A percentile compares a stretch with the other conserved stretches of the same genome.
phyloP scores from a whole-genome alignment of 2,888 invertebrate species.

The Caenorhabditis zanzibari region DNA sequence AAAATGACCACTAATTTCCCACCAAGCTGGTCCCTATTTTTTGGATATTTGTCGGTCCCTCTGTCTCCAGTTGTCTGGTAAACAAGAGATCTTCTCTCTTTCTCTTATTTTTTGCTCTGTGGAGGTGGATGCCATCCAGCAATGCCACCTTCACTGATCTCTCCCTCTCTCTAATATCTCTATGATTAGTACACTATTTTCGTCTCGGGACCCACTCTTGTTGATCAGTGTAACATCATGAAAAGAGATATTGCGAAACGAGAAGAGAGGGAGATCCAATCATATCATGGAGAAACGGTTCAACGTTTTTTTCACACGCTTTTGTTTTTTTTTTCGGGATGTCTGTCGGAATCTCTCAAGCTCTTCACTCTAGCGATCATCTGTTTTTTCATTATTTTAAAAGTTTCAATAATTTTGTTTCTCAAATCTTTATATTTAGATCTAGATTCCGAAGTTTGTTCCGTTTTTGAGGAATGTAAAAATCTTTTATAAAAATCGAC shows the following conservation, averaged over 20 bases:
- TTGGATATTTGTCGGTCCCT: constrained; percentile 16
- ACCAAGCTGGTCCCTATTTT: constrained; percentile 34
- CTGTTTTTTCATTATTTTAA: constrained; percentile 31
- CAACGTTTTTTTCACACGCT: constrained; percentile 40
- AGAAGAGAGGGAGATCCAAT: constrained; percentile 44
- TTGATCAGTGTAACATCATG: constrained; percentile 65
- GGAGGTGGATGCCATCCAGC: constrained; percentile 62
- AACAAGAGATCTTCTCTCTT: constrained; percentile 47
- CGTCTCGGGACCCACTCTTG: constrained; percentile 34
- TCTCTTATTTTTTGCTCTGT: constrained; percentile 38
- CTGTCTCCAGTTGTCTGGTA: constrained; percentile 21
- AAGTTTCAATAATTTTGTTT: neutral
- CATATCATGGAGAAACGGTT: constrained; percentile 54
- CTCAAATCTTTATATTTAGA: neutral
- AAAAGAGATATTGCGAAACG: constrained; percentile 38
- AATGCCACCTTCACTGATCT: constrained; percentile 52
- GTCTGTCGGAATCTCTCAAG: constrained; percentile 24
- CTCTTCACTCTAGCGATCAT: constrained; percentile 11
- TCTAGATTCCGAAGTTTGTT: neutral
- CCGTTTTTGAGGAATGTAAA: too few relatives aligned
- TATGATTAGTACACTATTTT: constrained; percentile 40
- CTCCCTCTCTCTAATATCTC: constrained; percentile 19
- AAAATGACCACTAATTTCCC: constrained; percentile 1
- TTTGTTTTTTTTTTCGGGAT: constrained; percentile 32
- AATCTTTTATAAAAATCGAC: neutral